Base-by-base conservation (phyloP, 1,140 invertebrate genomes). In the Heliothis subflexa region DNA sequence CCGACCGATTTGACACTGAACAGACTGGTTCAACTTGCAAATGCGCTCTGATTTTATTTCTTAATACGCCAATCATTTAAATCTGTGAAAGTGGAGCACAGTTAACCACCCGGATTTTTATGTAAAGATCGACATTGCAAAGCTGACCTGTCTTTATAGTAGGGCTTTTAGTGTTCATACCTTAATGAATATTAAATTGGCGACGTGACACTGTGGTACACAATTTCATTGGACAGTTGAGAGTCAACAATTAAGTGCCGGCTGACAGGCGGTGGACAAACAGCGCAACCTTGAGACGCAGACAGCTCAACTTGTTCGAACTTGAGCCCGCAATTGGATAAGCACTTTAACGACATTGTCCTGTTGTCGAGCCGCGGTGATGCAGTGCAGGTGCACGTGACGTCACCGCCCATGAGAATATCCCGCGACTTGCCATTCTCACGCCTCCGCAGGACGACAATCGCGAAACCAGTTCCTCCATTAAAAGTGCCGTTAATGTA, bases 401-500 rank as follows among this genome's bases (percentile, higher is more conserved):
- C 86, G 86, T 88, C 85, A 88, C 66, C 80, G 83, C 61, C 86
- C 88, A 87, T 93, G 91, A 91, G 91, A 91, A 91, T 89, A 86
- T 85, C 83, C 85, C 87, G 78, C 73, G 81, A 86, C 83, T 89
- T 83, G 86, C 89, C 88, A 90, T 89, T 93, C 92, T 93, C 92
- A 93, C 92, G 92, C 90, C 92, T 90, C 85, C 90, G 79, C 84
- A 81, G 74, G 73, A 86, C 85, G 82, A 88, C 86, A 88, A 87
- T 87, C 84, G 83, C 83, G 72, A 86, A 91, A 94, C 92, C 90
- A 89, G 91, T 93, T 89, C 78, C 81, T 86, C 84, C 86, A 89
- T 86, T 89, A 89, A 89, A 90, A 90, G 90, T 91, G 88, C 92
- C 88, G 89, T 92, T 91, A 89, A 85, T 88, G 81, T 86, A 82